These are phyloP conservation scores for Tetraneura akinire DNA, from an alignment of 1,140 invertebrate species.

Conservation along the genomic window DNA sequence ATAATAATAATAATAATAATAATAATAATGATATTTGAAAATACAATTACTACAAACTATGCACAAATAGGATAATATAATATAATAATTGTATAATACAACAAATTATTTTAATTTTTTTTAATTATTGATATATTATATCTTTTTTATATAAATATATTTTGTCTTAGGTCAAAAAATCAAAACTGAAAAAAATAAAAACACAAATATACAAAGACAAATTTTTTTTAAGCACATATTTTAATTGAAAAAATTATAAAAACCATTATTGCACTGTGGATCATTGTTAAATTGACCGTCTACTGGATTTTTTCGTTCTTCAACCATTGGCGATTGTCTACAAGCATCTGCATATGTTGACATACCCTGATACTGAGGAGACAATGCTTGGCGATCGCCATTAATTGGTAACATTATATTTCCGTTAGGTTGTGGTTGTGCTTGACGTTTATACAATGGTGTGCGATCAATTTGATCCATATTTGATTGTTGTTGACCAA, in stretches of 20 bases:
- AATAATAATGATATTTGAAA: background rate
- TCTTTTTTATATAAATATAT: constrained; percentile 11
- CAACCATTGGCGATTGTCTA: constrained; percentile 44
- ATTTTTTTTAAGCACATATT: background rate
- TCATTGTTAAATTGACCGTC: constrained; percentile 27
- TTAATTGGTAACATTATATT: constrained; percentile 32
- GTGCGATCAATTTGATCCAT: constrained; percentile 44
- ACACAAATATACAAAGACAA: background rate
- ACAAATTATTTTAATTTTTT: constrained; percentile 18
- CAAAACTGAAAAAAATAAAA: background rate
- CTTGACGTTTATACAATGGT: constrained; percentile 33
- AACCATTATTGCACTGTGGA: constrained; percentile 35
- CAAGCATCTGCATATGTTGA: constrained; percentile 38
- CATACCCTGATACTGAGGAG: constrained; percentile 38
- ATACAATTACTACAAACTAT: constrained; percentile 40
- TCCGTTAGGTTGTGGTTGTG: constrained; percentile 38
- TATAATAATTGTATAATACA: constrained; percentile 19
- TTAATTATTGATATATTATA: constrained; percentile 6
- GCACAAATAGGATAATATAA: constrained; percentile 31
- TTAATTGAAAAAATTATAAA: constrained; percentile 46
- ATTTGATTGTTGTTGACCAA: constrained; percentile 10
- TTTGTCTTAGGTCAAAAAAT: constrained; percentile 22
- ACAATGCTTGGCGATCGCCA: constrained; percentile 37
- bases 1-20: no score
- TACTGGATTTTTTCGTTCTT: constrained; percentile 35